A percentile compares a stretch with the other conserved stretches of the same genome.
Evolutionary conservation across 2,797 vertebrate genomes (phyloP).

Genomic region (Tiaroga cobitis): DNA sequence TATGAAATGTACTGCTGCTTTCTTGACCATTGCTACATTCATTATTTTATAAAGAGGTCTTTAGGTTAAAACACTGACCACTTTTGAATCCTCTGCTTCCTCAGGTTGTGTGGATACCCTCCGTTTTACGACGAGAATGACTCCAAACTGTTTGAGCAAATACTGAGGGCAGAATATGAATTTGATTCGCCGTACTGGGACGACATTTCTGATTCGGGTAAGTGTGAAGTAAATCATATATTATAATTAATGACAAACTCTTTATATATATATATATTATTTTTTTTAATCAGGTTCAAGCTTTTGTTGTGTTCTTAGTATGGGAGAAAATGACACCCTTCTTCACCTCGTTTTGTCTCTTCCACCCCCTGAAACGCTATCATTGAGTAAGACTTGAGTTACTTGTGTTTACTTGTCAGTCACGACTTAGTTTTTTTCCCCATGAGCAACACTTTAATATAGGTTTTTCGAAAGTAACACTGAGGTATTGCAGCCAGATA

Average conservation of each 20-base stretch:
- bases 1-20: not conserved
- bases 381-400: not conserved
- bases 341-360: slow-evolving; percentile 1
- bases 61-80: not conserved
- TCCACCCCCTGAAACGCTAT: not conserved
- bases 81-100: slow-evolving; percentile 2
- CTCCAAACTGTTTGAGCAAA: slow-evolving; percentile 98
- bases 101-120: slow-evolving; percentile 95
- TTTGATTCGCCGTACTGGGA: slow-evolving; percentile 99
- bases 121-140: slow-evolving; percentile 99
- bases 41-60: slow-evolving; percentile 42
- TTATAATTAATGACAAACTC: not conserved
- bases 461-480: slow-evolving; percentile 15
- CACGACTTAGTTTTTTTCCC: not conserved
- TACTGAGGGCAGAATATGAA: slow-evolving; percentile 97
- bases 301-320: not conserved
- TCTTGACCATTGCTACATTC: slow-evolving; percentile 27
- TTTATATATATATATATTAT: not conserved
- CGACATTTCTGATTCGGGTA: slow-evolving; percentile 97
- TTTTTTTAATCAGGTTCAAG: not conserved
- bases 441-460: slow-evolving; percentile 29
- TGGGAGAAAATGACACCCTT: not conserved
- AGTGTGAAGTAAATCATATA: not conserved
- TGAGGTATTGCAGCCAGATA: slow-evolving; percentile 26
- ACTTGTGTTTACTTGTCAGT: slow-evolving; percentile 20